Evolutionary conservation across 2,797 vertebrate genomes (phyloP), one percentile per base, ranked within the genome.

Genomic region (Dendrocincla fuliginosa): DNA sequence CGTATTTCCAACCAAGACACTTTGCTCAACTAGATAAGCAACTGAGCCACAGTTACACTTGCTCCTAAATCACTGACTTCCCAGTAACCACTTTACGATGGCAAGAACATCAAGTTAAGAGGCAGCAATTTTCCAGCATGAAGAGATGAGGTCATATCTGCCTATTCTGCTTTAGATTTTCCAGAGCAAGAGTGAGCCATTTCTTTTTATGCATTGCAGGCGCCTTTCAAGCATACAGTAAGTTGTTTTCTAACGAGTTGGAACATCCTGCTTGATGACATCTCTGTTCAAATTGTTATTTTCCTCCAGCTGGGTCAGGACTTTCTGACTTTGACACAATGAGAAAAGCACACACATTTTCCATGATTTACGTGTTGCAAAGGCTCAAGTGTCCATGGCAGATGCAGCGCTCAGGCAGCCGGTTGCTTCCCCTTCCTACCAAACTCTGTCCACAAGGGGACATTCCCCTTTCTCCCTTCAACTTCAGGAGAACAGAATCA

Each of bases 261-360:
- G 87, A 95, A 92, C 65, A 92, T 86, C 91, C 75, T 92, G 49
- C 82, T 85, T 63, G 91, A 59, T 86, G 89, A 87, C 39, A 79
- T 96, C 89, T 90, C 84, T 70, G 73, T n/a, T 92, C 63, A 90
- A 75, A 88, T 50, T 83, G 65, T 78, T 91, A 59, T 91, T 94
- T 93, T 88, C 76, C 55, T 95, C 61, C 83, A 91, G 92, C 65
- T 92, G 79, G 84, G 95, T 96, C 89, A 95, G 65, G 71, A 55
- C 79, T 73, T 87, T 92, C 90, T 94, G 92, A 73, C 90, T 92
- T 90, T 57, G 68, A 68, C 69, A 83, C 82, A 59, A 47, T 9
- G 30, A 76, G 84, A 77, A 87, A 85, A 94, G 50, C 71, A 94
- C 75, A 89, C 49, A 24, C n/a, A 32, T 79, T 93, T 94, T 35